These are phyloP conservation scores for Apodemia duryi DNA, from an alignment of 2,888 invertebrate species.

Conservation along the genomic window DNA sequence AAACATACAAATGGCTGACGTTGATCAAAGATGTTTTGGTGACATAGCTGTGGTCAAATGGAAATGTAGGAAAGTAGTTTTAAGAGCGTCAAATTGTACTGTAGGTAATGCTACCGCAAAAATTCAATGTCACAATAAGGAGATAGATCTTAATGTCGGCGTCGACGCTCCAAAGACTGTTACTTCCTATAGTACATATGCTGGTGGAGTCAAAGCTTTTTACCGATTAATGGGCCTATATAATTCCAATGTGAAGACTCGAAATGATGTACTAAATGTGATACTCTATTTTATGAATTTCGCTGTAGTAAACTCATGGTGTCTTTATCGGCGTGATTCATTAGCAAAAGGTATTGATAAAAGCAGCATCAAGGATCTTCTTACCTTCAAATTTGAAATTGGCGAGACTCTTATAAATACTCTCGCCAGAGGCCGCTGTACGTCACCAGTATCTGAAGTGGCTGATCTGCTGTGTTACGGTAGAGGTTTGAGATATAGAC, in stretches of 20 bases:
- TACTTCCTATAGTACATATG: constrained; percentile 19
- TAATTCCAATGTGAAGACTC: constrained; percentile 37
- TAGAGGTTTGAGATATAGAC: background rate
- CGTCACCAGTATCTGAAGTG: too few species aligned
- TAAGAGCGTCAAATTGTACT: constrained; percentile 27
- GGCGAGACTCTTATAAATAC: constrained; percentile 16
- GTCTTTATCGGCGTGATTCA: constrained; percentile 28
- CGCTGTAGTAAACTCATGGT: constrained; percentile 35
- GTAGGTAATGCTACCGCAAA: background rate
- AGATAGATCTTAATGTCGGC: constrained; percentile 18
- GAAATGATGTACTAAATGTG: constrained; percentile 40
- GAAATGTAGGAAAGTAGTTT: constrained; percentile 19
- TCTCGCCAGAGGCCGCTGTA: constrained; percentile 1
- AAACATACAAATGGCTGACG: background rate
- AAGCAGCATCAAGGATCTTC: constrained; percentile 7
- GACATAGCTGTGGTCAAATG: constrained; percentile 10
- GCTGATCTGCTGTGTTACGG: too few species aligned
- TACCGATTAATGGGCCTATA: constrained; percentile 34
- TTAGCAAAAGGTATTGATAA: background rate
- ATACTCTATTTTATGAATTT: constrained; percentile 37
- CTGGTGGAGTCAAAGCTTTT: constrained; percentile 25
- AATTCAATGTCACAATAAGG: constrained; percentile 23
- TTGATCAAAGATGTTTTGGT: background rate
- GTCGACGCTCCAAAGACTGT: constrained; percentile 21
- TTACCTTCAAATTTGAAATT: constrained; percentile 14